Evolutionary conservation across 2,797 vertebrate species (phyloP).

Genomic region (Erpetoichthys calabaricus): DNA sequence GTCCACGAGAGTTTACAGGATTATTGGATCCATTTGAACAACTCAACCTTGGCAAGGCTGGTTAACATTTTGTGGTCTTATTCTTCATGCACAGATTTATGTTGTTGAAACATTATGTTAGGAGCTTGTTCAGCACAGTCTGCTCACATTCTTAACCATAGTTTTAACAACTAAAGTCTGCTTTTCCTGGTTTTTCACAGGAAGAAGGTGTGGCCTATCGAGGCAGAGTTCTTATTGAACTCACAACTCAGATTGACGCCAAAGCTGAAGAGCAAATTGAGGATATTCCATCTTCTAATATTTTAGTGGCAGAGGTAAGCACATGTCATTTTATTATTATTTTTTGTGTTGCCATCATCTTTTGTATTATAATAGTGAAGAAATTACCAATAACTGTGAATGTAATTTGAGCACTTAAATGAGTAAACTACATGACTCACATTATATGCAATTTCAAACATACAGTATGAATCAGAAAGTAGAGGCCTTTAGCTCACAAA

Average conservation of each 20-base stretch:
- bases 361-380: no score
- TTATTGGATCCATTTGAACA: slow-evolving; percentile 87
- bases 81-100: neutral
- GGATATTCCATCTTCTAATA: slow-evolving; percentile 69
- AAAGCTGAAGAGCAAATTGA: slow-evolving; percentile 66
- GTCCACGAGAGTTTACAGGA: slow-evolving; percentile 81
- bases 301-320: slow-evolving; percentile 83
- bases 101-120: neutral
- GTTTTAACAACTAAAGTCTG: neutral
- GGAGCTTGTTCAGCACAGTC: neutral
- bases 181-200: slow-evolving; percentile 31
- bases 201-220: slow-evolving; percentile 88
- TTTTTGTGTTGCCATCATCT: neutral
- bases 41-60: slow-evolving; percentile 81
- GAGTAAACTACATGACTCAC: no score
- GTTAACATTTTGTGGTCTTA: slow-evolving; percentile 9
- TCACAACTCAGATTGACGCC: slow-evolving; percentile 68
- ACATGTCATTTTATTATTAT: neutral
- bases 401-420: no score
- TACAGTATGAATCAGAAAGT: no score
- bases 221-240: slow-evolving; percentile 76
- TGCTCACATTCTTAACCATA: neutral
- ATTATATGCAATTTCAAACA: no score
- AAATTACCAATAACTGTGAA: no score
- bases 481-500: no score